Evolutionary conservation across 1,140 invertebrate species (phyloP).

Genomic region (Magallana angulata): DNA sequence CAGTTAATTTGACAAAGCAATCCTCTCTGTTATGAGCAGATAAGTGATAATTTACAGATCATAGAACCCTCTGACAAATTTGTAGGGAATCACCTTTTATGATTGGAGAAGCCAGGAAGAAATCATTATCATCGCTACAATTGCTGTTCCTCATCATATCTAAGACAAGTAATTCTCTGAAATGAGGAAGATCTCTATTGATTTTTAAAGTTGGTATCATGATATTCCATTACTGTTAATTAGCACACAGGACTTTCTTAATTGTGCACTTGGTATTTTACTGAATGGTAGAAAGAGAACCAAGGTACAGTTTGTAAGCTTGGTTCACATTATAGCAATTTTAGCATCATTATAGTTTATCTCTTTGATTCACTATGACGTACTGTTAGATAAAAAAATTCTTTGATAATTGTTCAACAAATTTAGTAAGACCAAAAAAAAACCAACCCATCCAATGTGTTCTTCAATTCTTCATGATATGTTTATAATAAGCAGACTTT

Average conservation of each 20-base stretch:
- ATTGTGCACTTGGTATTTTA: neutral
- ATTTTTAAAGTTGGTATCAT: constrained; percentile 42
- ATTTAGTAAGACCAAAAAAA: too few species aligned
- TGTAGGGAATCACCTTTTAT: neutral
- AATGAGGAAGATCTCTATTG: constrained; percentile 23
- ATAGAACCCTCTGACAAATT: neutral
- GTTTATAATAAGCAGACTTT: too few species aligned
- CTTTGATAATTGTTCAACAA: too few species aligned
- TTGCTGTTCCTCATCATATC: constrained; percentile 11
- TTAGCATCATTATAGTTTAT: too few species aligned
- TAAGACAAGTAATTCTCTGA: neutral
- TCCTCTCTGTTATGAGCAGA: neutral
- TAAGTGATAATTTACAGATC: constrained; percentile 18
- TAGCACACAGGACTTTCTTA: neutral
- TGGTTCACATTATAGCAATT: too few species aligned
- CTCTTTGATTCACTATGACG: too few species aligned
- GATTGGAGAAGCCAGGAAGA: neutral
- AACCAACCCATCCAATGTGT: too few species aligned
- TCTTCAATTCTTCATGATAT: too few species aligned
- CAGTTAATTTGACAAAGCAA: neutral
- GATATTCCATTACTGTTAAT: constrained; percentile 23
- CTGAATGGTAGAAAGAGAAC: too few species aligned
- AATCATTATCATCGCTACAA: neutral
- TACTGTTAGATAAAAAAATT: too few species aligned
- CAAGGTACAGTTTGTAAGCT: too few species aligned